Evolutionary conservation across 2,113 vertebrate species (phyloP), one percentile per base, ranked within the genome.

Genomic region (Pseudorectes ferrugineus): DNA sequence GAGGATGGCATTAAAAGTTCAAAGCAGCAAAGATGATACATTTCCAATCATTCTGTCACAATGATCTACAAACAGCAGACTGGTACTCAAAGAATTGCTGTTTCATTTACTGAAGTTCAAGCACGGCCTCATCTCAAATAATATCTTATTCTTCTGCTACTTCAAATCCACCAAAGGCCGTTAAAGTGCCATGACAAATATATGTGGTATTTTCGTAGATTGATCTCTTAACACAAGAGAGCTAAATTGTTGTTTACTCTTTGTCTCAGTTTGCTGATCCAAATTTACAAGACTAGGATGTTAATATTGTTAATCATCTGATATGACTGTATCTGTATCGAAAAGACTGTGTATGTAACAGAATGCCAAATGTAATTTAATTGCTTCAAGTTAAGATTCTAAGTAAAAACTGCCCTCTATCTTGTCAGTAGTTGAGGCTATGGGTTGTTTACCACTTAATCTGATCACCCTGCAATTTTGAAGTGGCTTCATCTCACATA

Each of bases 1-100:
- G 26, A 90, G 22, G 33, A 91, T 92, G 75, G 62, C 62, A 94
- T 96, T 97, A 96, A 92, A 91, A 95, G 79, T 95, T 97, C 91
- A 95, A 97, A 97, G 85, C 19, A 82, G 62, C 22, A 57, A 88
- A 93, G 85, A 86, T 62, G 46, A 91, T 63, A 78, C 29, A 67
- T 93, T 95, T 94, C 75, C 38, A 91, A 36, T 88, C 81, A 33
- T 54, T 24, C 46, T 96, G 84, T 92, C 88, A 88, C n/a, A 91
- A 45, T 55, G 70, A 93, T 84, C 49, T 85, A 77, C 79, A 95
- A 90, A 90, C 46, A 92, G 55, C 43, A 46, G 36, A 13, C 20
- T 29, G 59, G 19, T 40, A 74, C 25, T 40, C 52, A 81, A 84
- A 89, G 33, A 92, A 68, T 7, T 63, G 29, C 23, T 85, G 85